phyloP scores from a whole-genome alignment of 2,113 vertebrate genomes.

The Phocoena phocoena region DNA sequence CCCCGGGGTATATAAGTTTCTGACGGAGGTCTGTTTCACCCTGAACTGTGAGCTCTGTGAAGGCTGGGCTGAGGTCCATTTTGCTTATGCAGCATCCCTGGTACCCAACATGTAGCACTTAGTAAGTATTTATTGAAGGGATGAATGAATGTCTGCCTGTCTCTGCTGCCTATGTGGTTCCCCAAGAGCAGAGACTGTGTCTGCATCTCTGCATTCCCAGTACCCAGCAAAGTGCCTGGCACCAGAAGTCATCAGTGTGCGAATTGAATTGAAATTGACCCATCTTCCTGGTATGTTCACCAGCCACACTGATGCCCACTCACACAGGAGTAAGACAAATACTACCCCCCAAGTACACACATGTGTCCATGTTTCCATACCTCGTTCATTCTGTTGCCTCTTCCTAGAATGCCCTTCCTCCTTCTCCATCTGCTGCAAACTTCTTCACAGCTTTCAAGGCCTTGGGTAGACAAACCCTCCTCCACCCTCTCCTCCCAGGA shows the following conservation, averaged over 20 bases:
- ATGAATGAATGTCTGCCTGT: neutral
- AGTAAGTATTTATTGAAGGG: neutral
- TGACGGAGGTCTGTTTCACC: neutral
- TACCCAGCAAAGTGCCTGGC: rapidly evolving
- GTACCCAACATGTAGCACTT: rapidly evolving
- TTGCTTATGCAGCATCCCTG: neutral
- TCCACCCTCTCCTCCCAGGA: rapidly evolving
- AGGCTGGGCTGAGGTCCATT: neutral
- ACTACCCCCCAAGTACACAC: neutral
- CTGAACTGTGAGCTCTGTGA: neutral
- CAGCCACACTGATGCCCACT: rapidly evolving
- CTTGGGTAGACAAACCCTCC: too few relatives aligned
- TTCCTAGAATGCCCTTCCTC: neutral
- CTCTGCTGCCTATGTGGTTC: neutral
- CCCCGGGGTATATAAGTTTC: rapidly evolving
- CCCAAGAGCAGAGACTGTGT: neutral
- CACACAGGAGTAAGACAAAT: rapidly evolving
- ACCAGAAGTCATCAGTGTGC: rapidly evolving
- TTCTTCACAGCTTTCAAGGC: neutral
- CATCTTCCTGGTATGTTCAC: neutral
- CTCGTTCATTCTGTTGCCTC: neutral
- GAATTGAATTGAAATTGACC: rapidly evolving
- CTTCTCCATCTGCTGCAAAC: neutral
- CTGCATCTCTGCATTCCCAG: neutral
- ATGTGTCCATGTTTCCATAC: rapidly evolving